Base-by-base conservation (phyloP, 2,888 invertebrate species). In the Caenorhabditis imperialis region DNA sequence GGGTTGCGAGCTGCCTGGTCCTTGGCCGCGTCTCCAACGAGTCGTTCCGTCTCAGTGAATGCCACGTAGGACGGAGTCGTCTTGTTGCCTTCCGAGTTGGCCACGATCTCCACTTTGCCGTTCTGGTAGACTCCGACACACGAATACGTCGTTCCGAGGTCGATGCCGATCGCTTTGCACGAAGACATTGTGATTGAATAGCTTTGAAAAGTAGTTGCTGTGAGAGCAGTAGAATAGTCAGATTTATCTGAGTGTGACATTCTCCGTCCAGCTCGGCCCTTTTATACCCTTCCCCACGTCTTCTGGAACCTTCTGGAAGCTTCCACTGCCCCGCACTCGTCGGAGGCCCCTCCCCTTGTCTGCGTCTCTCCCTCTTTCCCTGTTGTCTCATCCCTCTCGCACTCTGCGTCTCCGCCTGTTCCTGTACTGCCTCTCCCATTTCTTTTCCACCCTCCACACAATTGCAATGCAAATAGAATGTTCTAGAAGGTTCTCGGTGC, bases 61-160 rank as follows among this genome's bases (percentile, higher is more conserved):
- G 90, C 90, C 4, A 90, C 90, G 85, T 90, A 90, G 62, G 92
- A 92, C 16, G 92, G 92, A 69, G 92, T 93, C 10, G 92, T 93
- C 82, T 92, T 89, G 90, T 92, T 93, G 74, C 92, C 92, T 88
- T 63, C 63, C 1, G 63, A 63, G 27, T 63, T 63, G 37, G 63
- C 63, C n/a, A 63, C 37, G 23, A 63, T 63, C 37, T 63, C 63
- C 23, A 61, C 61, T 67, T 77, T 77, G 27, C 79, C 79, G 55
- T 79, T 75, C 44, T 79, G 79, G 47, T 79, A 79, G 50, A 79
- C 72, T 37, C 61, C 79, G 25, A 79, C 79, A 35, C 78, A 78
- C 10, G 75, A 75, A 44, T 78, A 78, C 25, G 78, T 78, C 10
- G 78, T 78, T 7, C 78, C 78, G n/a, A 78, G 65, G 72, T 78